A percentile compares a stretch with the other conserved stretches of the same genome.
These are phyloP conservation scores for Podilymbus podiceps DNA, from an alignment of 2,113 vertebrate species.

Conservation along the genomic window DNA sequence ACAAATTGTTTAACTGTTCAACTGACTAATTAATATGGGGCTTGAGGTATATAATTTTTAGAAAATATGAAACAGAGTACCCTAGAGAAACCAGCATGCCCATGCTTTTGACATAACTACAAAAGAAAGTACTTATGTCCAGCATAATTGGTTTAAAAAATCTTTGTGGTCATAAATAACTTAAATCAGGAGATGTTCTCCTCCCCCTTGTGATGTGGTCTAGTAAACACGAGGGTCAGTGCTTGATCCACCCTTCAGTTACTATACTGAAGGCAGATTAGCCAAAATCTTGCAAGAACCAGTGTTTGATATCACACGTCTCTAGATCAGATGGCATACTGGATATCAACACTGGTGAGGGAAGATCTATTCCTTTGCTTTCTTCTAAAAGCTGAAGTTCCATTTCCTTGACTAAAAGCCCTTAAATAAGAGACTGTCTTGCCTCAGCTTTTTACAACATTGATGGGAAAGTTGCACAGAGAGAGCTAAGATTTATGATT, in stretches of 20 bases:
- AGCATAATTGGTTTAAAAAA: neutral
- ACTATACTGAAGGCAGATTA: neutral
- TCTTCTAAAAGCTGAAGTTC: neutral
- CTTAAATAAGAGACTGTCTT: neutral
- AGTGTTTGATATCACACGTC: accelerated
- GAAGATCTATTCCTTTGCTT: neutral
- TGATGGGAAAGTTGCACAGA: neutral
- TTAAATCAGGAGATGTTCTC: neutral
- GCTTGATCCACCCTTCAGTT: neutral
- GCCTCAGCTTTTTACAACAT: neutral
- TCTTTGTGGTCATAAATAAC: neutral
- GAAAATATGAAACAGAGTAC: neutral
- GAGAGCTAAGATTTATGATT: neutral
- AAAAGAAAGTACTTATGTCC: neutral
- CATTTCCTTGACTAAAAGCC: neutral
- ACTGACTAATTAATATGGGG: neutral
- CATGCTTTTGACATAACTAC: neutral
- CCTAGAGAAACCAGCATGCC: neutral
- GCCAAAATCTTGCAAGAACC: neutral
- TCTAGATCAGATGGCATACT: neutral
- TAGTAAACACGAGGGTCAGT: neutral
- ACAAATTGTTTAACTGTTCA: neutral
- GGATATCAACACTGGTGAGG: neutral
- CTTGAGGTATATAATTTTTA: neutral
- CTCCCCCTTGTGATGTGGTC: neutral